Percentiles rank a stretch among this genome's conserved stretches.
phyloP scores from a whole-genome alignment of 2,113 vertebrate genomes.

The Dipodomys merriami region DNA sequence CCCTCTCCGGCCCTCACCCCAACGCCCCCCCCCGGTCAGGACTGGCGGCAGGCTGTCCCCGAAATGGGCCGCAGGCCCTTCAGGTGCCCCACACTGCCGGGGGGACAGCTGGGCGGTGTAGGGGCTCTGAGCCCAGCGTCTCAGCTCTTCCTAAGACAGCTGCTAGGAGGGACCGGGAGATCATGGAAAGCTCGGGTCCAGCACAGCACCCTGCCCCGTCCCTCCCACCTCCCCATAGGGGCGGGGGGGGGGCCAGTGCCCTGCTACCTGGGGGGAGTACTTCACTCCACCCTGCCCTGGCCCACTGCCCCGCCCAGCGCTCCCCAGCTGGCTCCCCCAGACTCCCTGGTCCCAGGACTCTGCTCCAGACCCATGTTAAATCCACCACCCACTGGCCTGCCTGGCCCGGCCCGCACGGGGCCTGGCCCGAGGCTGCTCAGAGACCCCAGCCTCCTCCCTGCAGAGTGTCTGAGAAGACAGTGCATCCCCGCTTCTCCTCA shows the following conservation, averaged over 20 bases:
- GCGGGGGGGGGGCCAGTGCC: neutral
- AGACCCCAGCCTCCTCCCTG: neutral
- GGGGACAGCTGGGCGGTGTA: no score
- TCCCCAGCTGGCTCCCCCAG: neutral
- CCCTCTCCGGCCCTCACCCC: neutral
- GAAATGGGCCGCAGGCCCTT: no score
- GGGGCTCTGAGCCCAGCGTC: neutral
- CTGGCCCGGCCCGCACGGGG: no score
- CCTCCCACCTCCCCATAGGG: neutral
- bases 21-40: no score
- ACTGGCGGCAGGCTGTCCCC: neutral
- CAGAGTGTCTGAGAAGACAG: neutral
- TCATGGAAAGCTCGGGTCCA: fast-evolving
- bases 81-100: no score
- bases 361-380: constrained; percentile 39
- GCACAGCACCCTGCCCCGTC: fast-evolving
- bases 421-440: neutral
- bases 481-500: fast-evolving
- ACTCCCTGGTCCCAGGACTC: neutral
- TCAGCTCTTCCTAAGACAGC: neutral
- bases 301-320: neutral
- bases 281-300: neutral
- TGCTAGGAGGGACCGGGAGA: neutral
- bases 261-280: neutral
- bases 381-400: constrained; percentile 46